A percentile compares a stretch with the other conserved stretches of the same genome.
phyloP scores from a whole-genome alignment of 2,888 invertebrate genomes.

The Aricia artaxerxes region DNA sequence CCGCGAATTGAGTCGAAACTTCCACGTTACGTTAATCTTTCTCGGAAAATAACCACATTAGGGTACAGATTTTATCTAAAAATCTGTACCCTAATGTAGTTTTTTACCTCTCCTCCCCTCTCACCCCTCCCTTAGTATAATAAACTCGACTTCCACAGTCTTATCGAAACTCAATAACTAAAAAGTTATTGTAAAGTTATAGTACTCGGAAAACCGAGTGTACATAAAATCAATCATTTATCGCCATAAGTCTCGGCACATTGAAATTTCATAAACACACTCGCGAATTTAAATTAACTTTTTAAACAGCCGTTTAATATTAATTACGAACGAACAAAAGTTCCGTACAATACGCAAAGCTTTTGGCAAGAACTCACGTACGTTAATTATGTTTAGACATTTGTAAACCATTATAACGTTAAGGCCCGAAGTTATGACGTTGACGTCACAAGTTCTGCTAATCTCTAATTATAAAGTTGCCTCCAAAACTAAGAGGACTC shows the following conservation, averaged over 20 bases:
- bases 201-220: no score
- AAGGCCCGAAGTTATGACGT: slow-evolving; percentile 2
- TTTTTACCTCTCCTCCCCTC: no score
- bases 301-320: slow-evolving; percentile 29
- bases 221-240: slow-evolving; percentile 30
- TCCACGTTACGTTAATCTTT: neutral
- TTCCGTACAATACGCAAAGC: slow-evolving; percentile 21
- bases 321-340: slow-evolving; percentile 29
- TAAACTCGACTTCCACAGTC: neutral
- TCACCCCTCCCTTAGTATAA: neutral
- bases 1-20: neutral
- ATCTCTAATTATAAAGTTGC: slow-evolving; percentile 12
- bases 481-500: neutral
- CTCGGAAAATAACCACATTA: neutral
- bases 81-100: neutral
- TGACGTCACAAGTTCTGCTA: slow-evolving; percentile 21
- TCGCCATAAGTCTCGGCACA: slow-evolving; percentile 29
- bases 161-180: neutral
- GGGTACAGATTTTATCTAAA: neutral
- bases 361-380: slow-evolving; percentile 17
- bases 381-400: slow-evolving; percentile 19
- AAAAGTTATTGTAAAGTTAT: no score
- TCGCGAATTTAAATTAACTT: slow-evolving; percentile 28
- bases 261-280: slow-evolving; percentile 33
- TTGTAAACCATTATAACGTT: slow-evolving; percentile 26